phyloP scores from a whole-genome alignment of 2,888 invertebrate genomes.

The Panopea generosa region DNA sequence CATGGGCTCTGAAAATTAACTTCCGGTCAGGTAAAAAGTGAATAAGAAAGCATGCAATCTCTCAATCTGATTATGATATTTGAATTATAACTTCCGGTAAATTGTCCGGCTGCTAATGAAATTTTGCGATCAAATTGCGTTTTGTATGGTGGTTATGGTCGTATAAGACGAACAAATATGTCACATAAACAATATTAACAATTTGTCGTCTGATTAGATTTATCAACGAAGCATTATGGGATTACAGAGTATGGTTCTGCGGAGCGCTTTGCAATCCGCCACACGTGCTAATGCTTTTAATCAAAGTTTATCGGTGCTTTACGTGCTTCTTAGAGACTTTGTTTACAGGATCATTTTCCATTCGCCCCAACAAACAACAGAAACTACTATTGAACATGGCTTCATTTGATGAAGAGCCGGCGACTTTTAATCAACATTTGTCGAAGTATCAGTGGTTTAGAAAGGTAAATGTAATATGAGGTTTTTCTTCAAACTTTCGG shows the following conservation, averaged over 20 bases:
- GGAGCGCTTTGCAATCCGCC: constrained; percentile 12
- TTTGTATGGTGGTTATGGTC: constrained; percentile 4
- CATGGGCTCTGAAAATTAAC: constrained; percentile 6
- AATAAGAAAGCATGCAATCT: constrained; percentile 47
- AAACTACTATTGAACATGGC: no score
- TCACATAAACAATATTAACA: constrained; percentile 54
- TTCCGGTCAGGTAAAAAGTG: constrained; percentile 43
- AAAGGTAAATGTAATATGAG: no score
- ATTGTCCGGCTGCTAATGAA: constrained; percentile 52
- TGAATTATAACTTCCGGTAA: constrained; percentile 56
- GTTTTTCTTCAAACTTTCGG: no score
- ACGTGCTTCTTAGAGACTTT: constrained; percentile 29
- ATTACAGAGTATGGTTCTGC: no score
- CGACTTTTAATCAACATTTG: no score
- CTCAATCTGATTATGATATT: constrained; percentile 53
- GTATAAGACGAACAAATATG: constrained; percentile 30
- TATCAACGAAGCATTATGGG: constrained; percentile 6
- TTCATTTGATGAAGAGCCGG: no score
- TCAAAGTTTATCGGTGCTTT: constrained; percentile 36
- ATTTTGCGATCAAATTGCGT: constrained; percentile 54
- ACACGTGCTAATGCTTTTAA: constrained; percentile 51
- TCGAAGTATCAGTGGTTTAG: no score
- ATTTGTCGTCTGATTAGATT: constrained; percentile 42
- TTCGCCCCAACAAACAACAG: no score
- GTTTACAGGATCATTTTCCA: no score